Evolutionary conservation across 2,797 vertebrate genomes (phyloP).

Genomic region (Acridotheres tristis): DNA sequence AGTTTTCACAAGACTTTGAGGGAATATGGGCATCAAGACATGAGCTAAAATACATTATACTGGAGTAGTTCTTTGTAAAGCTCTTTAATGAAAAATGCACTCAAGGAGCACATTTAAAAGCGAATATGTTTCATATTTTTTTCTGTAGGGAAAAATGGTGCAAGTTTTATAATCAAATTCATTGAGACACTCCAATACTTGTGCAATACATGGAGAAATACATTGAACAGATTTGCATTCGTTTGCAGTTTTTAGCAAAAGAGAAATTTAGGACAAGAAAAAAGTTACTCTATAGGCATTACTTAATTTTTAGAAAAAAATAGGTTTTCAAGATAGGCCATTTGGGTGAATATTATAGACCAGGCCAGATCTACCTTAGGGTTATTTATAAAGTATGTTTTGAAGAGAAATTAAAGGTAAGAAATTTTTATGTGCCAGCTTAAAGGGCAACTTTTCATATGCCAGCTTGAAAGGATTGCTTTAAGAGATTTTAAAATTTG

Average conservation of each 20-base stretch:
- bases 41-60: not conserved
- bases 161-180: not conserved
- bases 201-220: not conserved
- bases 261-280: not conserved
- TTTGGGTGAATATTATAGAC: not conserved
- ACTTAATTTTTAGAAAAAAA: not conserved
- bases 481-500: not conserved
- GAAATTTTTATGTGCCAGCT: not conserved
- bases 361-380: not conserved
- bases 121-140: not conserved
- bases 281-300: not conserved
- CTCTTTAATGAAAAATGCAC: not conserved
- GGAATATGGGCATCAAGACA: not conserved
- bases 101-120: not conserved
- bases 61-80: not conserved
- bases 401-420: not conserved
- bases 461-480: not conserved
- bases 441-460: not conserved
- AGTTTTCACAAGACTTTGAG: not conserved
- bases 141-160: not conserved
- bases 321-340: fast-evolving
- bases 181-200: not conserved
- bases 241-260: not conserved
- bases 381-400: not conserved
- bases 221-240: not conserved